phyloP scores from a whole-genome alignment of 2,113 vertebrate genomes.

The Anser brachyrhynchus region DNA sequence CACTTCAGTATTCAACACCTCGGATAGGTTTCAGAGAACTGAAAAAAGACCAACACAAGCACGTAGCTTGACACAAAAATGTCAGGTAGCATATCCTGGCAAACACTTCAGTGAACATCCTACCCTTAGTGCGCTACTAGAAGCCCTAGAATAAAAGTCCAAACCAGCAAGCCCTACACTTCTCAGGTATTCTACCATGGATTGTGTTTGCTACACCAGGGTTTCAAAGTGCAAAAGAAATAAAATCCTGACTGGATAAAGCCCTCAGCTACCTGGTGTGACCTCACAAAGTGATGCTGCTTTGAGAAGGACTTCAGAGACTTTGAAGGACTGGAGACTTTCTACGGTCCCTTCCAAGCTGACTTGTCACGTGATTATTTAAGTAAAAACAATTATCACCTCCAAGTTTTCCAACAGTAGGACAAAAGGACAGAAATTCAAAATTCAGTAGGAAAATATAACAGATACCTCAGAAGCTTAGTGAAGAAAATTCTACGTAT shows the following conservation, averaged over 20 bases:
- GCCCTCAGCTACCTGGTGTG: background rate
- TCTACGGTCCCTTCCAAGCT: background rate
- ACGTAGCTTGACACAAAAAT: background rate
- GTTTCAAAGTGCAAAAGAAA: background rate
- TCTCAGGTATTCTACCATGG: rapidly evolving
- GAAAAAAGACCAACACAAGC: background rate
- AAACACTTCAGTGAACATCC: background rate
- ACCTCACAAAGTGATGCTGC: background rate
- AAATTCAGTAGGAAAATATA: background rate
- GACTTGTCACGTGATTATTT: background rate
- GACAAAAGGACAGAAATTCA: background rate
- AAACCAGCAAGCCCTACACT: background rate
- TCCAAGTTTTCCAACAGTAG: background rate
- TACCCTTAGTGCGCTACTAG: background rate
- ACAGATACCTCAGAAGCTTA: background rate
- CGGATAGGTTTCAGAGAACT: background rate
- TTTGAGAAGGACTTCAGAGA: background rate
- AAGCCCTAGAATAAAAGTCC: background rate
- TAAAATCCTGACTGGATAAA: background rate
- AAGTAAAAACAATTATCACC: background rate
- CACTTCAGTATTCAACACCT: background rate
- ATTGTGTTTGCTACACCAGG: background rate
- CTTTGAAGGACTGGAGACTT: background rate
- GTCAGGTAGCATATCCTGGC: background rate
- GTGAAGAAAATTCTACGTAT: background rate